These are phyloP conservation scores for Porites lutea DNA, from an alignment of 64 coral and sea anemone genomes.

Conservation along the genomic window DNA sequence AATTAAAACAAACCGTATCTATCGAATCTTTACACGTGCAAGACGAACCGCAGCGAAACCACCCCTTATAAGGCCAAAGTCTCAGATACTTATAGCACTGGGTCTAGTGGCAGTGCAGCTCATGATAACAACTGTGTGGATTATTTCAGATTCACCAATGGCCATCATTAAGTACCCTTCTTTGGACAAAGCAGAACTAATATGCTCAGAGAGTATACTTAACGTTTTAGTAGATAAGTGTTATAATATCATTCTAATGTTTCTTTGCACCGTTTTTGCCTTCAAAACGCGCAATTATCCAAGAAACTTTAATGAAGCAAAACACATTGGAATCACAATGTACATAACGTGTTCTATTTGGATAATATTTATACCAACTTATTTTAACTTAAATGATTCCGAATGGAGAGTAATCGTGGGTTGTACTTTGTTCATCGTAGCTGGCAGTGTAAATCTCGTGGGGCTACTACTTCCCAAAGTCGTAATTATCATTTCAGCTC, in stretches of 20 bases:
- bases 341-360: slow-evolving; percentile 93
- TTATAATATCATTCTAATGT: slow-evolving; percentile 83
- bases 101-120: slow-evolving; percentile 82
- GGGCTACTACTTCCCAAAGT: slow-evolving; percentile 81
- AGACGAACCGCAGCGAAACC: slow-evolving; percentile 72
- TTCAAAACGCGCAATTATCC: slow-evolving; percentile 94
- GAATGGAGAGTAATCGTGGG: slow-evolving; percentile 60
- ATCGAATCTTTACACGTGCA: slow-evolving; percentile 85
- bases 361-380: slow-evolving; percentile 86
- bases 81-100: slow-evolving; percentile 73
- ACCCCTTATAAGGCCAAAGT: slow-evolving; percentile 79
- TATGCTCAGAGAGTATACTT: slow-evolving; percentile 57
- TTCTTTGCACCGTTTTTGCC: slow-evolving; percentile 88
- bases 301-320: slow-evolving; percentile 98
- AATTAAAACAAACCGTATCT: slow-evolving; percentile 94
- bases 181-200: slow-evolving; percentile 13
- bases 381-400: slow-evolving; percentile 53
- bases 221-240: slow-evolving; percentile 70
- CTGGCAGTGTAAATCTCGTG: slow-evolving; percentile 69
- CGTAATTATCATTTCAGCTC: slow-evolving; percentile 46
- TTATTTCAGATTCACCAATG: slow-evolving; percentile 70
- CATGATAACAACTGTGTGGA: slow-evolving; percentile 70
- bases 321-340: slow-evolving; percentile 92
- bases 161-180: slow-evolving; percentile 61
- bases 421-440: slow-evolving; percentile 44